These are phyloP conservation scores for Eidolon dupreanum DNA, from an alignment of 2,797 vertebrate species.

Conservation along the genomic window DNA sequence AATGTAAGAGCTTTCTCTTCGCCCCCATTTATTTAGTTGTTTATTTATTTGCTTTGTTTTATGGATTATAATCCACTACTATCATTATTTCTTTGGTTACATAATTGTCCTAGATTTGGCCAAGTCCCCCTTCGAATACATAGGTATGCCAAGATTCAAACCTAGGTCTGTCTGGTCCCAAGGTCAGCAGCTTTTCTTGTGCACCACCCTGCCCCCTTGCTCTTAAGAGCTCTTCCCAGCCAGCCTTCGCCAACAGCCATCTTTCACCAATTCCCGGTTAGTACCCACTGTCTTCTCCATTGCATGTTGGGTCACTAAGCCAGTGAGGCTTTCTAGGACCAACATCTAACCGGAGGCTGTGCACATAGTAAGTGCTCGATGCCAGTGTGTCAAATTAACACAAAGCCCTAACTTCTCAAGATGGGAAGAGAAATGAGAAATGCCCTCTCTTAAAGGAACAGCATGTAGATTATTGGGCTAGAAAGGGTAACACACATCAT, in stretches of 20 bases:
- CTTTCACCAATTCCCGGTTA: not conserved
- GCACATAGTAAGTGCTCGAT: not conserved
- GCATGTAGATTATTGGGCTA: not conserved
- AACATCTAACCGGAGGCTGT: not conserved
- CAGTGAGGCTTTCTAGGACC: not conserved
- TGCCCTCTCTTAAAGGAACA: not conserved
- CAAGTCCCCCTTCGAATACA: not conserved
- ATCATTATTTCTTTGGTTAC: not conserved
- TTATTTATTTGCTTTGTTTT: slow-evolving; percentile 31
- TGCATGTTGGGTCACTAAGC: not conserved
- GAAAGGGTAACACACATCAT: not conserved
- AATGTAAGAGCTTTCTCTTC: not conserved
- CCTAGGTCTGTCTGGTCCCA: not conserved
- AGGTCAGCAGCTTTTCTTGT: not conserved
- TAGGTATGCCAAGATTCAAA: not conserved
- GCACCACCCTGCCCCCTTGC: not conserved
- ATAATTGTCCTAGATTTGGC: not conserved
- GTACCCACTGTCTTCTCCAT: not conserved
- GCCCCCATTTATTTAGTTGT: not conserved
- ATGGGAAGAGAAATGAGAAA: not conserved
- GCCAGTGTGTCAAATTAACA: not conserved
- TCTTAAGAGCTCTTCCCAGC: not conserved
- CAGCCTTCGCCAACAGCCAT: not conserved
- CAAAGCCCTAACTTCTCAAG: not conserved
- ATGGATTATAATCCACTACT: not conserved